phyloP scores from a whole-genome alignment of 2,797 vertebrate species.

The Odontamblyopus rebecca region DNA sequence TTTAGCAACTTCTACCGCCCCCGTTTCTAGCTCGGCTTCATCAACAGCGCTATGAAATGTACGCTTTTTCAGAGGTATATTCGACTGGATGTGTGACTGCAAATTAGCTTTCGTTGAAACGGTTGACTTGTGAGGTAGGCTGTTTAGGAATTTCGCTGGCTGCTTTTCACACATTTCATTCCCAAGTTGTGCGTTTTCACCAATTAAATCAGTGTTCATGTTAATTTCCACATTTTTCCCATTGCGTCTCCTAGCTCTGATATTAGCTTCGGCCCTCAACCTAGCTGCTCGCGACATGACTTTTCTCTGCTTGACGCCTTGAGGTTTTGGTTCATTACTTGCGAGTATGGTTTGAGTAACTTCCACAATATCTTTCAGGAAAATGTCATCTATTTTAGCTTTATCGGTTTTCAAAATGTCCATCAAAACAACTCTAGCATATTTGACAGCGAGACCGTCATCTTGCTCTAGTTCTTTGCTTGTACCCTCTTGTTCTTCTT shows the following conservation, averaged over 20 bases:
- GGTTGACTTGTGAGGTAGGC: constrained; percentile 55
- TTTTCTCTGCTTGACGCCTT: constrained; percentile 30
- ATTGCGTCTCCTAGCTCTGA: constrained; percentile 27
- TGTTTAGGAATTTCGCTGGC: constrained; percentile 38
- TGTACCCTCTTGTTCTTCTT: constrained; percentile 16
- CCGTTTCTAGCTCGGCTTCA: constrained; percentile 59
- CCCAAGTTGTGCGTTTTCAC: constrained; percentile 23
- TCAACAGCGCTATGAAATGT: constrained; percentile 78
- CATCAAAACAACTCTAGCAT: constrained; percentile 71
- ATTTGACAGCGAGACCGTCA: constrained; percentile 71
- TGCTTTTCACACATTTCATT: constrained; percentile 23
- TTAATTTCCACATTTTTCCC: constrained; percentile 19
- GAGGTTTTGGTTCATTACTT: constrained; percentile 27
- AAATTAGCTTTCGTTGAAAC: constrained; percentile 42
- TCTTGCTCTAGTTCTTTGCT: constrained; percentile 23
- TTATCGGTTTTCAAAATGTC: constrained; percentile 72
- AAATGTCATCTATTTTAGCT: constrained; percentile 28
- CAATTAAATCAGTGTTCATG: constrained; percentile 13
- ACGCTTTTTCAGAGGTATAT: constrained; percentile 83
- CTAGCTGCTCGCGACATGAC: constrained; percentile 39
- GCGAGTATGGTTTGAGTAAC: constrained; percentile 26
- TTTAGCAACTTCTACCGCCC: constrained; percentile 39
- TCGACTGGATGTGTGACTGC: constrained; percentile 66
- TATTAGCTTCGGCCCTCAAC: constrained; percentile 38
- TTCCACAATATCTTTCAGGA: constrained; percentile 29